These are phyloP conservation scores for Scaptodrosophila lebanonensis DNA, from an alignment of 1,140 invertebrate genomes.

Conservation along the genomic window DNA sequence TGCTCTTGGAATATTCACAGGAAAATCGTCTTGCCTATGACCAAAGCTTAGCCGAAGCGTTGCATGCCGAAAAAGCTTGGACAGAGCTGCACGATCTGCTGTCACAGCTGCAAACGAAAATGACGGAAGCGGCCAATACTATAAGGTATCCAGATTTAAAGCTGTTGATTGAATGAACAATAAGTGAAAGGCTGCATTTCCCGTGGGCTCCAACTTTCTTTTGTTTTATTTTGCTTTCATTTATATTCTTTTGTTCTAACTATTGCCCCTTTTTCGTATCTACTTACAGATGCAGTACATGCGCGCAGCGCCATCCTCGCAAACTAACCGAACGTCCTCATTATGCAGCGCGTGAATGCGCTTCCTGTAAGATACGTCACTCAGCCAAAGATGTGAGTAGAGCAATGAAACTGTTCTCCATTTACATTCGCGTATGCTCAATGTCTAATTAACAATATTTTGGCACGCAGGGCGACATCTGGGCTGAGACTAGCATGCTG, in stretches of 20 bases:
- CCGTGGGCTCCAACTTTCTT: too few species aligned
- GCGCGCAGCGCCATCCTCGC: slow-evolving; percentile 91
- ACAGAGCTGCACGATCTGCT: slow-evolving; percentile 88
- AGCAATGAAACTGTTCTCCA: slow-evolving; percentile 5
- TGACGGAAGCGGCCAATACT: slow-evolving; percentile 94
- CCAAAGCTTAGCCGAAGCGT: slow-evolving; percentile 83
- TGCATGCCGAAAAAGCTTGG: slow-evolving; percentile 89
- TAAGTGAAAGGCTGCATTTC: too few species aligned
- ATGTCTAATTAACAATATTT: not conserved
- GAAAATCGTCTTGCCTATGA: slow-evolving; percentile 87
- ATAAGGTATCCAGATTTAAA: slow-evolving; percentile 80
- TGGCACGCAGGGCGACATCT: slow-evolving; percentile 89
- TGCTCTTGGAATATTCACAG: too few species aligned
- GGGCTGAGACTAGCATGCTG: slow-evolving; percentile 93
- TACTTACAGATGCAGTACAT: slow-evolving; percentile 87
- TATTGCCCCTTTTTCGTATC: not conserved
- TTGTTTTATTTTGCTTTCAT: too few species aligned
- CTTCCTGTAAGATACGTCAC: slow-evolving; percentile 92
- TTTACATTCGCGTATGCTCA: not conserved
- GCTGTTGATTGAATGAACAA: not conserved
- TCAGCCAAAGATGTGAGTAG: slow-evolving; percentile 89
- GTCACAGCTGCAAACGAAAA: slow-evolving; percentile 92
- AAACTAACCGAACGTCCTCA: slow-evolving; percentile 89
- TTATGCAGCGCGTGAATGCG: slow-evolving; percentile 93
- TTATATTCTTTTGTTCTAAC: too few species aligned